Evolutionary conservation across 2,113 vertebrate genomes (phyloP).

Genomic region (Nothocercus julius): DNA sequence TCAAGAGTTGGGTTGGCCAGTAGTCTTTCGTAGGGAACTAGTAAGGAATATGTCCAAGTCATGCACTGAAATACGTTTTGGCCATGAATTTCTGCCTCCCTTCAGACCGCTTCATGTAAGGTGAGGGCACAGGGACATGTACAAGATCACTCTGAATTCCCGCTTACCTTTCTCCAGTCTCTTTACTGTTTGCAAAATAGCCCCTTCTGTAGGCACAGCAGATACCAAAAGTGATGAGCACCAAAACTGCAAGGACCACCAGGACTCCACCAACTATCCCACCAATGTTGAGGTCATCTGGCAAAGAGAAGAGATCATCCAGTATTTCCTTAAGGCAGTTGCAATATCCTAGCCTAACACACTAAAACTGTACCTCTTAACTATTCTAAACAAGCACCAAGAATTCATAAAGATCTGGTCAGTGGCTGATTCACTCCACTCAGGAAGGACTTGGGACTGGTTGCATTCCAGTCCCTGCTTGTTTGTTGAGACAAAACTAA

Average conservation of each 20-base stretch:
- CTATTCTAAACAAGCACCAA: background rate
- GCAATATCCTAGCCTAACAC: background rate
- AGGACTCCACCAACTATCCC: conserved; percentile 88
- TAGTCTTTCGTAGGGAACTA: background rate
- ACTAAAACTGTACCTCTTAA: background rate
- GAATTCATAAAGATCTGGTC: background rate
- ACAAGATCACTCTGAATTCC: background rate
- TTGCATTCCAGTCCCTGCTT: background rate
- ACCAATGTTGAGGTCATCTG: conserved; percentile 92
- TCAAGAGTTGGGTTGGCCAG: background rate
- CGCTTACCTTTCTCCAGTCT: conserved; percentile 85
- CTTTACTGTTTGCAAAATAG: conserved; percentile 85
- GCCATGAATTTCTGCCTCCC: accelerated
- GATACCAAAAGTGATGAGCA: conserved; percentile 82
- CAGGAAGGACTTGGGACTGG: background rate
- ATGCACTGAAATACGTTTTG: background rate
- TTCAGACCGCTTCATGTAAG: background rate
- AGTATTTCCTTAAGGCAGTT: background rate
- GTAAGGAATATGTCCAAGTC: background rate
- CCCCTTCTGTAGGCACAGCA: conserved; percentile 89
- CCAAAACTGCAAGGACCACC: conserved; percentile 82
- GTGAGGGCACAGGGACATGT: background rate
- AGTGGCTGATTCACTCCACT: background rate
- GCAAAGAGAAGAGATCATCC: conserved; percentile 9
- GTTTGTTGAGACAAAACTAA: background rate